These are phyloP conservation scores for Bubo bubo DNA, from an alignment of 2,113 vertebrate genomes.

Conservation along the genomic window DNA sequence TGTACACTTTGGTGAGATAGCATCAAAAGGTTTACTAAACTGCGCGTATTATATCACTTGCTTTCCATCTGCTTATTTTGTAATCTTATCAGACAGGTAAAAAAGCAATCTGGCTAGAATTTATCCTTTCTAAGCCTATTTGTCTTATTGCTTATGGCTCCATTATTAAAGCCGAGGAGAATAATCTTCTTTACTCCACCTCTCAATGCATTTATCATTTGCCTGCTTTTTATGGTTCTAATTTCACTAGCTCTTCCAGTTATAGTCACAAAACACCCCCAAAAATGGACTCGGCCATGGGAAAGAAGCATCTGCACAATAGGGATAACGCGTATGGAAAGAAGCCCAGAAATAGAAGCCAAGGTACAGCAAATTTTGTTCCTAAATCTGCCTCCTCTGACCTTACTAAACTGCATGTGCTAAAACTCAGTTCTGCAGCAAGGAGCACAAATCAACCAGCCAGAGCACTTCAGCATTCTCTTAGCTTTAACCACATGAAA, in stretches of 20 bases:
- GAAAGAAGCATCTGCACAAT: not conserved
- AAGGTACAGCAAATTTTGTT: not conserved
- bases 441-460: slow-evolving; percentile 6
- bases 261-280: not conserved
- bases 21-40: slow-evolving; percentile 35
- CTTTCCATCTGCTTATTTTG: slow-evolving; percentile 54
- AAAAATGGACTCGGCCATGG: not conserved
- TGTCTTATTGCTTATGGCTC: slow-evolving; percentile 51
- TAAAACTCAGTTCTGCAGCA: not conserved
- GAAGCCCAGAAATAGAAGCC: not conserved
- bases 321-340: not conserved
- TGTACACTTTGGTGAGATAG: not conserved
- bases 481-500: slow-evolving; percentile 3
- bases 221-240: not conserved
- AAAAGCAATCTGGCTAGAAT: slow-evolving; percentile 48
- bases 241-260: not conserved
- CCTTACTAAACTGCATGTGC: not conserved
- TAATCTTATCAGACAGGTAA: slow-evolving; percentile 61
- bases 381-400: not conserved
- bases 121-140: slow-evolving; percentile 52
- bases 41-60: slow-evolving; percentile 14
- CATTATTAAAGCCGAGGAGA: slow-evolving; percentile 48
- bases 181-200: slow-evolving; percentile 48
- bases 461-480: not conserved
- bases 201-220: not conserved